Percentiles rank a stretch among this genome's conserved stretches.
phyloP scores from a whole-genome alignment of 2,113 vertebrate species.

The Oncorhynchus mykiss region DNA sequence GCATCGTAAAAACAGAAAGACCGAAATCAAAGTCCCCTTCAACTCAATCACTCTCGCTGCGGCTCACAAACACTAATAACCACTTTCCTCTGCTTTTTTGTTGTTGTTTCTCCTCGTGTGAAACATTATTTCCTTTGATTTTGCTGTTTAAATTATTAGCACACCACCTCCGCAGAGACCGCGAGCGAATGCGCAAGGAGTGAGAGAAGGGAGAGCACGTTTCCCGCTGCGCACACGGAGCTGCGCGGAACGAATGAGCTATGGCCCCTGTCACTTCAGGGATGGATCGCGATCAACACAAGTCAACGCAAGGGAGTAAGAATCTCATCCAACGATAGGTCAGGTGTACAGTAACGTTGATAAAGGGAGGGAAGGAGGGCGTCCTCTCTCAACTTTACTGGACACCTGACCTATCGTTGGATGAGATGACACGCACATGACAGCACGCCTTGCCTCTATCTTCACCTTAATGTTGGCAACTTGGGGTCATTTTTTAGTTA shows the following conservation, averaged over 20 bases:
- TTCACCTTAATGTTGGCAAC: no score
- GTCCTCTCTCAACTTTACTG: conserved; percentile 40
- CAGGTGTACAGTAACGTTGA: no score
- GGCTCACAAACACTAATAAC: conserved; percentile 78
- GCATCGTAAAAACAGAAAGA: conserved; percentile 52
- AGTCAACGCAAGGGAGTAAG: conserved; percentile 9
- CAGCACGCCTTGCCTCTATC: no score
- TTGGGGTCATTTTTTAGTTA: no score
- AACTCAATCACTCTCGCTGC: conserved; percentile 71
- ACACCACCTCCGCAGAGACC: conserved; percentile 67
- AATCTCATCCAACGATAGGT: conserved; percentile 15
- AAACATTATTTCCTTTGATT: conserved; percentile 81
- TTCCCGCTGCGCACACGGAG: conserved; percentile 63
- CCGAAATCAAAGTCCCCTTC: conserved; percentile 76
- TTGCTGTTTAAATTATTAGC: conserved; percentile 81
- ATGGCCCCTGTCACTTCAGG: conserved; percentile 72
- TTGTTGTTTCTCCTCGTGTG: conserved; percentile 58
- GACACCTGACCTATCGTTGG: no score
- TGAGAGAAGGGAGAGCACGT: conserved; percentile 52
- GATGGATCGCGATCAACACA: conserved; percentile 11
- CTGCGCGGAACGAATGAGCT: conserved; percentile 58
- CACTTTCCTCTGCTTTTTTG: conserved; percentile 67
- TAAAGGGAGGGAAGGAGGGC: conserved; percentile 6
- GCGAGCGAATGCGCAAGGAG: conserved; percentile 21
- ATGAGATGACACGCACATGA: no score